Evolutionary conservation across 2,113 vertebrate genomes (phyloP).

Genomic region (Catharus bicknelli): DNA sequence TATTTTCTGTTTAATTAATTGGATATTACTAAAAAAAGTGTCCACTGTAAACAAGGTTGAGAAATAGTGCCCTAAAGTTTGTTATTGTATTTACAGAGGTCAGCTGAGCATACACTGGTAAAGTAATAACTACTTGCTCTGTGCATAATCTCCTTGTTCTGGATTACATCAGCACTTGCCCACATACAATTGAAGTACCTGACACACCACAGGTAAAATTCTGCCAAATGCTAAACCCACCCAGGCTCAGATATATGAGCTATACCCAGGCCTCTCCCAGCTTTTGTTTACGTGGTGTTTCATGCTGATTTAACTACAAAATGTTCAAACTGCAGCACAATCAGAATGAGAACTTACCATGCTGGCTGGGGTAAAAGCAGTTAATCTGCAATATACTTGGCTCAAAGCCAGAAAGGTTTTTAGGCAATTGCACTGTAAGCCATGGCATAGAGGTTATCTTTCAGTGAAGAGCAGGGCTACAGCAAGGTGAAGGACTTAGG

Average conservation of each 20-base stretch:
- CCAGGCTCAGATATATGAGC: neutral
- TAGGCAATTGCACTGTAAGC: neutral
- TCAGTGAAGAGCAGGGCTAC: neutral
- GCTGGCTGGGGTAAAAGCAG: neutral
- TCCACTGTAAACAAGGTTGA: neutral
- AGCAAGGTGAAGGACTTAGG: neutral
- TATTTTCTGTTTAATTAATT: neutral
- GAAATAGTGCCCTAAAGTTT: neutral
- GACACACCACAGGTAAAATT: neutral
- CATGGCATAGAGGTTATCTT: neutral
- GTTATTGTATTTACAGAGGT: neutral
- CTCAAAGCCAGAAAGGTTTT: neutral
- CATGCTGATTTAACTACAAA: neutral
- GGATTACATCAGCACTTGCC: neutral
- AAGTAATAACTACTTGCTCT: neutral
- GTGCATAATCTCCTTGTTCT: neutral
- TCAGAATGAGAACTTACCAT: neutral
- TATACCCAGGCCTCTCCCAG: neutral
- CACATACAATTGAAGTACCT: neutral
- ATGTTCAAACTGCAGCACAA: rapidly evolving
- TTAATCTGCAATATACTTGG: neutral
- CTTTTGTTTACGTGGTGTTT: neutral
- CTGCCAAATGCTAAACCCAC: neutral
- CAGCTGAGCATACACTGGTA: neutral
- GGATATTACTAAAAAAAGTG: neutral